phyloP scores from a whole-genome alignment of 92 coral and sea anemone species.

The Zoanthus gigantus region DNA sequence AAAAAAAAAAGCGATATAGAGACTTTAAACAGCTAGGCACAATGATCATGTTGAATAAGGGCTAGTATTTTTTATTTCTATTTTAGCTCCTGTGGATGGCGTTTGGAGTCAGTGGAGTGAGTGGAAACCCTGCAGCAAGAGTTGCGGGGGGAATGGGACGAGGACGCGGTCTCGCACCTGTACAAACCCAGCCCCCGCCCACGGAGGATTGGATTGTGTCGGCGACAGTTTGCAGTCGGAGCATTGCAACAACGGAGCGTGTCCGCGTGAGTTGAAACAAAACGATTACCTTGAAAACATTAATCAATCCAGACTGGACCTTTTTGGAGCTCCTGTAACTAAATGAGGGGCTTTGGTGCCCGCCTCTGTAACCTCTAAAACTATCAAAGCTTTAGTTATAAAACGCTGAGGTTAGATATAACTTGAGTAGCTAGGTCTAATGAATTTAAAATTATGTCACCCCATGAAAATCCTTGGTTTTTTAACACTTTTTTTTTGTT shows the following conservation, averaged over 20 bases:
- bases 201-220: background rate
- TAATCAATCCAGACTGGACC: background rate
- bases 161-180: conserved; percentile 1
- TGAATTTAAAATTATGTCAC: no score
- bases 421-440: no score
- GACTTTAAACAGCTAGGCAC: no score
- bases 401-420: no score
- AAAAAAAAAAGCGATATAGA: no score
- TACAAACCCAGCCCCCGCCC: conserved; percentile 11
- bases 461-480: no score
- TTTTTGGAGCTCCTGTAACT: background rate
- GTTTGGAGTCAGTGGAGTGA: background rate
- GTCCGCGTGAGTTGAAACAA: conserved; percentile 12
- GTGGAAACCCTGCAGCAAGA: conserved; percentile 2
- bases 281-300: background rate
- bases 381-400: no score
- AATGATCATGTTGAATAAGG: no score
- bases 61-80: background rate
- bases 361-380: background rate
- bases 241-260: background rate
- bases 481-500: no score
- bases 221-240: background rate
- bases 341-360: background rate
- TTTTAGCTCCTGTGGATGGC: conserved; percentile 5
- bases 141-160: conserved; percentile 7